Base-by-base conservation (phyloP, 2,888 invertebrate species). In the Electrophaes corylata region DNA sequence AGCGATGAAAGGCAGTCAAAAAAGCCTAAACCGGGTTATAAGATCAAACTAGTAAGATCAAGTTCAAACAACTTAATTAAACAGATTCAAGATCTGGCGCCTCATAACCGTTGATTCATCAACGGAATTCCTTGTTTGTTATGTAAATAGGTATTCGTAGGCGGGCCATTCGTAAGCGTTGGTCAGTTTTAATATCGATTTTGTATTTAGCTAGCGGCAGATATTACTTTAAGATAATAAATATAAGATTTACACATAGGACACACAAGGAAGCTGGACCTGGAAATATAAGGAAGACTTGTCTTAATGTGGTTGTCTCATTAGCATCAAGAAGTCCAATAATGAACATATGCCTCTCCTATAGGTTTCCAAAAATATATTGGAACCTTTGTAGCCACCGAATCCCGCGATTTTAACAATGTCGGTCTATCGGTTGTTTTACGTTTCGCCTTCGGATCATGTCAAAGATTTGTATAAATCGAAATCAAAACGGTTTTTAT, bases 71-170 rank as follows among this genome's bases (percentile, higher is more conserved):
- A 47, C 46, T 20, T 46, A 54, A 49, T 45, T 48, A 51, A 48
- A 41, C 23, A 18, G 19, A 53, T 48, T 53, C 47, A 18, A 57
- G 52, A 53, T 47, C 43, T 31, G 45, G 46, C 40, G 53, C 46
- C 46, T 19, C 40, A 14, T 35, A 26, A 37, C 39, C 23, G 59
- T 60, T 51, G 50, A 52, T 57, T 57, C 49, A 49, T 53, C 52
- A 56, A 48, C 48, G 48, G 51, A 62, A 58, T 55, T 62, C 35
- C 37, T 37, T 40, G 55, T 51, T 55, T 57, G 51, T 58, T 60
- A 60, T 55, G 60, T 50, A 60, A 55, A 59, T 43, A 23, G 16
- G 16, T 37, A 18, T 29, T 23, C 23, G 35, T 23, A 48, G 26
- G 37, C 37, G 37, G 23, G 16, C 14, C 23, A 26, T 26, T 48